Conservation (phyloP, 2,797 vertebrate genomes). For the Labeo calbasu region DNA sequence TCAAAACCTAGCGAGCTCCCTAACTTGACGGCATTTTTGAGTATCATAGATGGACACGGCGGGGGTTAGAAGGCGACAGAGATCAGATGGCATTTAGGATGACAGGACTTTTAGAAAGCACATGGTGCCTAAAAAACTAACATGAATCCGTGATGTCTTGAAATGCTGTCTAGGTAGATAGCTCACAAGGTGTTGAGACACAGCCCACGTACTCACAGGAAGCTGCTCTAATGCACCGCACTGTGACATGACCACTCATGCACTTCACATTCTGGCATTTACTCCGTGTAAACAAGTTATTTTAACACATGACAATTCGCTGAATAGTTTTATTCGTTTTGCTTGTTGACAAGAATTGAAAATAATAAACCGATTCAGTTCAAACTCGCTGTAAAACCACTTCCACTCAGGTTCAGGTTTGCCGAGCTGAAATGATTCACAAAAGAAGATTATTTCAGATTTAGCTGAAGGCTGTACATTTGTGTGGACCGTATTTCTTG, state of each 20-base stretch:
- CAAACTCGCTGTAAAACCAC: neutral
- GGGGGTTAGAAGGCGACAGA: neutral
- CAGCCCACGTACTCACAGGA: conserved; percentile 23
- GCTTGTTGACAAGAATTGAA: neutral
- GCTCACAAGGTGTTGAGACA: conserved; percentile 4
- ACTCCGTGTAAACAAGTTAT: conserved; percentile 10
- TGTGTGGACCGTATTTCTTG: conserved; percentile 20
- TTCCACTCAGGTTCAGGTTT: neutral
- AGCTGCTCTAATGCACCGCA: conserved; percentile 35
- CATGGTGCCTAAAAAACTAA: neutral
- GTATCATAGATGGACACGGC: no score
- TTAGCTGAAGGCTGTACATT: neutral
- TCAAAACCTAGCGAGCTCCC: conserved; percentile 55
- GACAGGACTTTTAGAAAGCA: neutral
- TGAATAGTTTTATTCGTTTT: neutral
- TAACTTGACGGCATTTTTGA: conserved; percentile 24
- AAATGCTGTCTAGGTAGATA: conserved; percentile 8
- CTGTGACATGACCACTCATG: conserved; percentile 9
- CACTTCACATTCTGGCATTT: conserved; percentile 11
- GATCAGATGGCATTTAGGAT: neutral
- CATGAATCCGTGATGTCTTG: neutral
- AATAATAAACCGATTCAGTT: neutral
- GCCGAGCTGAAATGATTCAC: neutral
- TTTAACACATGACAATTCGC: conserved; percentile 8
- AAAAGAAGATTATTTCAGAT: neutral